These are phyloP conservation scores for Megaptera novaeangliae DNA, from an alignment of 2,113 vertebrate species.

Conservation along the genomic window DNA sequence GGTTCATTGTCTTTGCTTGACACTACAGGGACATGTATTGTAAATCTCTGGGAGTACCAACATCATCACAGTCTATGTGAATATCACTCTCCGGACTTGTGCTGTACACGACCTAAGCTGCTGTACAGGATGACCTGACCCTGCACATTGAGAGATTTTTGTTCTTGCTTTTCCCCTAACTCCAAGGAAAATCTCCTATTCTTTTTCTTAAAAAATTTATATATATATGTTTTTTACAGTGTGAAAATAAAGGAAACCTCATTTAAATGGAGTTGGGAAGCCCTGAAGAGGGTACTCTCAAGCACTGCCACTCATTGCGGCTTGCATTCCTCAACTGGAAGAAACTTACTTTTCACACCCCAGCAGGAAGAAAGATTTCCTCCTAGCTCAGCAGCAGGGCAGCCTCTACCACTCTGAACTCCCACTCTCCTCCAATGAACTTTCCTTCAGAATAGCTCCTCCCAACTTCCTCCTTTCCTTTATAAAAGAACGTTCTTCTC, in stretches of 20 bases:
- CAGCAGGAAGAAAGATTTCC: not conserved
- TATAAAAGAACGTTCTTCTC: not conserved
- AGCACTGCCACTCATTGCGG: not conserved
- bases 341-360: not conserved
- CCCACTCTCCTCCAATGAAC: not conserved
- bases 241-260: not conserved
- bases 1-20: not conserved
- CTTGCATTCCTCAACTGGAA: not conserved
- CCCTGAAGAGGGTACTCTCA: not conserved
- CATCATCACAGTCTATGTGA: not conserved
- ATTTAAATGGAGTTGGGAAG: not conserved
- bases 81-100: not conserved
- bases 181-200: not conserved
- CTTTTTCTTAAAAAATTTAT: not conserved
- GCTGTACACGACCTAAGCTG: not conserved
- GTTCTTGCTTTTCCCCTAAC: not conserved
- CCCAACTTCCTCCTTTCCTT: not conserved
- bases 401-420: not conserved
- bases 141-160: not conserved
- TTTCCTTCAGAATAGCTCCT: not conserved
- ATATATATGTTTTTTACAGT: not conserved
- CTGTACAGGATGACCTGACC: not conserved
- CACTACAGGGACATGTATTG: not conserved
- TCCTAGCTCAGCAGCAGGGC: not conserved
- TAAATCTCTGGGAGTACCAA: not conserved